phyloP scores from a whole-genome alignment of 1,140 invertebrate genomes.

The Chelonus insularis region DNA sequence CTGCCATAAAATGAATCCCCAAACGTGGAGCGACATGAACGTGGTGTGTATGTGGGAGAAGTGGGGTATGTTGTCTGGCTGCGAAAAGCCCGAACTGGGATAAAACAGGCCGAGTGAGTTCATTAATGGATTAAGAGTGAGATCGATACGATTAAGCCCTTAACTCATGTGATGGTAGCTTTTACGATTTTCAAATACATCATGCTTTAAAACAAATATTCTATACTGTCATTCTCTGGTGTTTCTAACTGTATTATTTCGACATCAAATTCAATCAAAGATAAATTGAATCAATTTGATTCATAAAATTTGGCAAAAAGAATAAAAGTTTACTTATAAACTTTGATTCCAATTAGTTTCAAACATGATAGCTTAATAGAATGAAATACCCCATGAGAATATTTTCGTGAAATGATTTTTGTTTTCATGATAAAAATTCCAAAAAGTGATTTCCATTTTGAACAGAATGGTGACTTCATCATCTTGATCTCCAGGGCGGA shows the following conservation, averaged over 20 bases:
- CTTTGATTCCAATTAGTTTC: too few relatives aligned
- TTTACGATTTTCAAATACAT: slow-evolving; percentile 13
- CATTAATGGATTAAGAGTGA: slow-evolving; percentile 52
- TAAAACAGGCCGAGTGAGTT: slow-evolving; percentile 44
- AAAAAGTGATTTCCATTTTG: too few relatives aligned
- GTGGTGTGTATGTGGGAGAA: slow-evolving; percentile 30
- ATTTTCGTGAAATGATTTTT: too few relatives aligned
- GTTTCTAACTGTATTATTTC: not conserved
- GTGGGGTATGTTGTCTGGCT: slow-evolving; percentile 22
- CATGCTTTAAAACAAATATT: not conserved
- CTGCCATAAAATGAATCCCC: not conserved
- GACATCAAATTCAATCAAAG: too few relatives aligned
- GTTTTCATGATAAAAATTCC: too few relatives aligned
- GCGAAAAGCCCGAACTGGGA: slow-evolving; percentile 37
- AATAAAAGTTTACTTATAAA: not conserved
- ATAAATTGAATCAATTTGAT: slow-evolving; percentile 8
- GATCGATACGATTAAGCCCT: slow-evolving; percentile 46
- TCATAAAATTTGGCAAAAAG: not conserved
- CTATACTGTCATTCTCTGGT: not conserved
- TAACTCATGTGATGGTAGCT: slow-evolving; percentile 5
- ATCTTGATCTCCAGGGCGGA: slow-evolving; percentile 30
- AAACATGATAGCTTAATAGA: too few relatives aligned
- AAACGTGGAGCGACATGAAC: not conserved
- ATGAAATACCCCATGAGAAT: too few relatives aligned
- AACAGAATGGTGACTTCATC: too few relatives aligned